Base-by-base conservation (phyloP, 1,140 invertebrate genomes). In the Callitettix versicolor region DNA sequence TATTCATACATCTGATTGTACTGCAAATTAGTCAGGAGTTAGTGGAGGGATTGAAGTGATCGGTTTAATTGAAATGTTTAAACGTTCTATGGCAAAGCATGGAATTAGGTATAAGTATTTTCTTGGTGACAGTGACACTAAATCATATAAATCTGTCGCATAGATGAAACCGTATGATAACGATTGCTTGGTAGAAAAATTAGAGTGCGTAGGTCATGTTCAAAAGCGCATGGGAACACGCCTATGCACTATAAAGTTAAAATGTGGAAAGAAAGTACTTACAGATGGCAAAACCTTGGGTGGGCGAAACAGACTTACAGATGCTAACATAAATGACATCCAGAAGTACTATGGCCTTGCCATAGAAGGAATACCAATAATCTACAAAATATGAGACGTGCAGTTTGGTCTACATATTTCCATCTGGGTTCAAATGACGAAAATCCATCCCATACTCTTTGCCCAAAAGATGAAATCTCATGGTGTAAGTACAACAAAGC, bases 201-300 rank as follows among this genome's bases (percentile, higher is more conserved):
- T 60, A 40, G 60, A 63, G 47, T 63, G 60, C 51, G 51, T 62
- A 17, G 47, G 49, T 47, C 51, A 60, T 34, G 58, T 66, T 3
- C 54, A 59, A 55, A 64, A 64, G 44, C 52, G 65, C 11, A 63
- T 66, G 52, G 60, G 61, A 11, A 58, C 56, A n/a, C 55, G 58
- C 7, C 41, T 65, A 11, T 38, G 58, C 17, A 50, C 2, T 4
- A 5, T 50, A 14, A 50, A 50, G 14, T 21, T 7, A 3, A 50
- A 50, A 50, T 2, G 2, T 17, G 43, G 43, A 4, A 20, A 20
- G 43, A 46, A 17, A 20, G 4, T 3, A 17, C 43, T 46, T 3
- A 20, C 5, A 20, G 43, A 46, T 46, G 18, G 43, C 4, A 46
- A 46, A 14, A 46, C 43, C 2, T 7, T 46, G 3, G 43, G 43